phyloP scores from a whole-genome alignment of 2,113 vertebrate genomes.

The Ctenodactylus gundi region DNA sequence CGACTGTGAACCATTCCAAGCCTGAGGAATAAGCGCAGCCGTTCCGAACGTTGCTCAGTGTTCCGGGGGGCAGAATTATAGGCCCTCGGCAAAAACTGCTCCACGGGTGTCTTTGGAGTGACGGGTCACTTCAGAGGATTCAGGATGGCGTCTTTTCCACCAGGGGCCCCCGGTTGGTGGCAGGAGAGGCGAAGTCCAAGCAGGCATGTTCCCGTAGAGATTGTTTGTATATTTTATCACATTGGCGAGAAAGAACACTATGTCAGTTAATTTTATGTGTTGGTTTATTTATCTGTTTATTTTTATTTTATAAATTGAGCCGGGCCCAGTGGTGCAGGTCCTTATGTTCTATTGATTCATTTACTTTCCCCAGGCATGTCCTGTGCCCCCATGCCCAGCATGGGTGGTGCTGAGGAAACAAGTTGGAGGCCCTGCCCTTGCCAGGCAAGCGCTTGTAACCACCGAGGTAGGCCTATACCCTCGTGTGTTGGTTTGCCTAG shows the following conservation, averaged over 20 bases:
- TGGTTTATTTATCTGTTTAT: too few species aligned
- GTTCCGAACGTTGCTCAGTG: not conserved
- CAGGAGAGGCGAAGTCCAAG: not conserved
- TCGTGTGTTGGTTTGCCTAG: too few species aligned
- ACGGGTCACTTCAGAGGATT: not conserved
- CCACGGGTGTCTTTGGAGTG: not conserved
- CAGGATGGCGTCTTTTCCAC: not conserved
- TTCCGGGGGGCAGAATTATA: not conserved
- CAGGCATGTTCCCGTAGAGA: not conserved
- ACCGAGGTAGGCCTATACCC: too few species aligned
- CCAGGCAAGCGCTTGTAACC: too few species aligned
- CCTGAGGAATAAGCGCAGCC: not conserved
- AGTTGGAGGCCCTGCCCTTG: too few species aligned
- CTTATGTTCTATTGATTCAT: too few species aligned
- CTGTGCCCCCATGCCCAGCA: too few species aligned
- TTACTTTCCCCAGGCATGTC: too few species aligned
- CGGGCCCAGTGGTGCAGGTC: too few species aligned
- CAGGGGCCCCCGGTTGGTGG: not conserved
- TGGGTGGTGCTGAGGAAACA: too few species aligned
- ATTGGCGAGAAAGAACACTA: not conserved
- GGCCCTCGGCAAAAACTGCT: not conserved
- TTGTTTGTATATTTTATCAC: not conserved
- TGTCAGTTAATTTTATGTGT: not conserved
- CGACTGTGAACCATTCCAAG: too few species aligned
- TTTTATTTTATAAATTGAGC: too few species aligned